Conservation (phyloP, 2,113 vertebrate species). For the Bettongia penicillata region DNA sequence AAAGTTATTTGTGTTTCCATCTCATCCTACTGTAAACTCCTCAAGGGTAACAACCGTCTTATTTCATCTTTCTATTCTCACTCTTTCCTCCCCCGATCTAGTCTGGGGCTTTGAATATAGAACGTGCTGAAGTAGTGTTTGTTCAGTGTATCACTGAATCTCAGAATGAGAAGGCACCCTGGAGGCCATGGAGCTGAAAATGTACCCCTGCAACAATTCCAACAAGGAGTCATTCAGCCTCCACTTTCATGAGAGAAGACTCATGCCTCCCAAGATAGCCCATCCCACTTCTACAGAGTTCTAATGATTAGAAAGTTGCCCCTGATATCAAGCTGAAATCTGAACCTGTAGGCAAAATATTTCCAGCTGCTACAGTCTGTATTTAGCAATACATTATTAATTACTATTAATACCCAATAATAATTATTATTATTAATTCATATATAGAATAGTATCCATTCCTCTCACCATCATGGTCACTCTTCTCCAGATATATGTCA, state of each 20-base stretch:
- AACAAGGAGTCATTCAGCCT: rapidly evolving
- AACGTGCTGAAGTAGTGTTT: neutral
- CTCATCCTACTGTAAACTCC: neutral
- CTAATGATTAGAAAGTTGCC: neutral
- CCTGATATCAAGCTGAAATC: neutral
- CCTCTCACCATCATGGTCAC: neutral
- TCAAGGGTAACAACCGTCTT: neutral
- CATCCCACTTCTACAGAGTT: neutral
- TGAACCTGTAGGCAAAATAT: neutral
- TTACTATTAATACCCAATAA: neutral
- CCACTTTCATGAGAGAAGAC: neutral
- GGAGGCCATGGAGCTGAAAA: neutral
- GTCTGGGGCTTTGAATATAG: neutral
- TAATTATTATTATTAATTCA: neutral
- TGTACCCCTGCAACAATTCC: rapidly evolving
- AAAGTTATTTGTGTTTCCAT: neutral
- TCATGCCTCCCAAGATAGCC: neutral
- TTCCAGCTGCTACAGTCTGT: neutral
- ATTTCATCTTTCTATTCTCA: neutral
- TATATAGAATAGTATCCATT: neutral
- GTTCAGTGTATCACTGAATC: neutral
- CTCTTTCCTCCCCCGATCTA: neutral
- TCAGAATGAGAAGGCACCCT: neutral
- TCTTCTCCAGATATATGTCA: neutral
- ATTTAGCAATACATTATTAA: neutral